Base-by-base conservation (phyloP, 1,140 invertebrate genomes). In the Spodoptera frugiperda region DNA sequence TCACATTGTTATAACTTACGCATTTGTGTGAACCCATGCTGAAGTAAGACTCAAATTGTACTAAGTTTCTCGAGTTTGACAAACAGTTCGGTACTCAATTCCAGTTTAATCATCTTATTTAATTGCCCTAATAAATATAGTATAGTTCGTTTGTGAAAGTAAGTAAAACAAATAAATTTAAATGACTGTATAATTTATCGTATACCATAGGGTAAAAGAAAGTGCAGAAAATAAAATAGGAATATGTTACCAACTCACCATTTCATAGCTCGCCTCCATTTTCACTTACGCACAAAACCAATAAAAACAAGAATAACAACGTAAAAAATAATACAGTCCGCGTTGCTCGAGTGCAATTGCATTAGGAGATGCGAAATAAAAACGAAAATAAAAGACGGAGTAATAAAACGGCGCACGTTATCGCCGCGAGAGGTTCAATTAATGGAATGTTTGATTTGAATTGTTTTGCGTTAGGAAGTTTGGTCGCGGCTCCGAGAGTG, bases 301-400 rank as follows among this genome's bases (percentile, higher is more conserved):
- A 89, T 85, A 84, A 90, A 91, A 87, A 84, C 76, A 74, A 85
- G 70, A 83, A 82, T 83, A 84, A 89, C 84, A 83, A 82, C 78
- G 72, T 83, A 77, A 79, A 84, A 83, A 87, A 83, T 86, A 90
- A 86, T 89, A 87, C 76, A 68, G 84, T 84, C 84, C 82, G 86
- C 83, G 87, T 82, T 88, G 87, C 82, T 90, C 88, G 89, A 89
- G 77, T 92, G 89, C 89, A 92, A 91, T 92, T 90, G 89, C 85
- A 91, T 92, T 92, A 91, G 80, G 82, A 83, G 84, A 86, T 78
- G 85, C 78, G 82, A 87, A 88, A 90, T 90, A 91, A 93, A 93
- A 91, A 90, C 75, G 85, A 83, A 87, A 87, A 89, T 89, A 93
- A 91, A 90, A 85, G 78, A 83, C 78, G 79, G 74, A 79, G 88